A percentile compares a stretch with the other conserved stretches of the same genome.
phyloP scores from a whole-genome alignment of 2,113 vertebrate genomes.

The Fulica atra region DNA sequence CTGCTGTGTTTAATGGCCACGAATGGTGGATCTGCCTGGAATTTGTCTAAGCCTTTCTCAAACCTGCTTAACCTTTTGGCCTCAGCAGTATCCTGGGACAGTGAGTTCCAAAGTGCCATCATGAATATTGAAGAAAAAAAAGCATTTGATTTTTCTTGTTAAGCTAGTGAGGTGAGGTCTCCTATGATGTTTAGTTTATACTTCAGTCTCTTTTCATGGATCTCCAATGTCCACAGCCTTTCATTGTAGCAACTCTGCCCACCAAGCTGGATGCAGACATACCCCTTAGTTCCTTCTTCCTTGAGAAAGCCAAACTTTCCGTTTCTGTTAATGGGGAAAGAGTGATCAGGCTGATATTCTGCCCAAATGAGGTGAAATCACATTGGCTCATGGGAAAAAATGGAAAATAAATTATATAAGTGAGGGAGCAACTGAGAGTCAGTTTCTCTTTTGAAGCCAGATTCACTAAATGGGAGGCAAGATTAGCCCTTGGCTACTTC shows the following conservation, averaged over 20 bases:
- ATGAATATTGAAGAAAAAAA: not conserved
- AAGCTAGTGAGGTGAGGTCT: not conserved
- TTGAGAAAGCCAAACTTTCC: not conserved
- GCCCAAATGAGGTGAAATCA: not conserved
- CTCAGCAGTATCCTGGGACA: not conserved
- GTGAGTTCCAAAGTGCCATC: not conserved
- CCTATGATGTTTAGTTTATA: not conserved
- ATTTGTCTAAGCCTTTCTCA: not conserved
- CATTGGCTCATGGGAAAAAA: not conserved
- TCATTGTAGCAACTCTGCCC: not conserved
- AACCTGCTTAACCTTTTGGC: not conserved
- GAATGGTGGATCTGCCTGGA: not conserved
- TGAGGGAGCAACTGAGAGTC: not conserved
- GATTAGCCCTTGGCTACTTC: not conserved
- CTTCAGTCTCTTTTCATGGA: not conserved
- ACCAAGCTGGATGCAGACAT: not conserved
- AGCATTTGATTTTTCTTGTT: not conserved
- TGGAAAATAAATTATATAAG: not conserved
- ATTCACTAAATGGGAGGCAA: not conserved
- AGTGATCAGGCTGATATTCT: not conserved
- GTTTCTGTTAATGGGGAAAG: not conserved
- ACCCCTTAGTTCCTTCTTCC: not conserved
- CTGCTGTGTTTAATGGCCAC: not conserved
- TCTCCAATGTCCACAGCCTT: not conserved
- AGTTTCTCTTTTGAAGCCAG: not conserved